phyloP scores from a whole-genome alignment of 2,888 invertebrate genomes.

The Perizoma affinitatum region DNA sequence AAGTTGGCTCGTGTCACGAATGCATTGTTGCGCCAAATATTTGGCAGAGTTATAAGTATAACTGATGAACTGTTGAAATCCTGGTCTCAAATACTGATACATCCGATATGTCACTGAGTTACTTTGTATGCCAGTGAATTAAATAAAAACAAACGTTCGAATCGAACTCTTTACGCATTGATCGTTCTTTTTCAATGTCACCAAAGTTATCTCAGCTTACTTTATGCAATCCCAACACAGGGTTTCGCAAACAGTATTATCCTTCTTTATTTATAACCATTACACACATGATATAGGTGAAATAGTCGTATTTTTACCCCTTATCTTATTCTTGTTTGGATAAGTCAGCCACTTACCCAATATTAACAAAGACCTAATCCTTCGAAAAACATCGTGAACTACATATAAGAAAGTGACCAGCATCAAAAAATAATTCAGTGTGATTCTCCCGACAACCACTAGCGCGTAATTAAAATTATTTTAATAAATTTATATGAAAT shows the following conservation, averaged over 20 bases:
- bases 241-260: conserved; percentile 58
- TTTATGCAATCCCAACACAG: conserved; percentile 39
- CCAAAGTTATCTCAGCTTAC: conserved; percentile 14
- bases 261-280: conserved; percentile 59
- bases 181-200: conserved; percentile 1
- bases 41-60: conserved; percentile 32
- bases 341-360: conserved; percentile 58
- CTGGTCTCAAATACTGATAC: conserved; percentile 41
- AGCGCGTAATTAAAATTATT: too few relatives aligned
- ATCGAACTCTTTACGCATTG: background rate
- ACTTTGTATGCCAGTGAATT: background rate
- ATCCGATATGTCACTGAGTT: conserved; percentile 2
- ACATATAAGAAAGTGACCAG: conserved; percentile 56
- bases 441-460: background rate
- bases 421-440: conserved; percentile 42
- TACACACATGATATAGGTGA: conserved; percentile 44
- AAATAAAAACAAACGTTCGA: background rate
- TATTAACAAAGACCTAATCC: conserved; percentile 62
- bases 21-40: conserved; percentile 16
- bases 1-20: conserved; percentile 18
- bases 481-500: too few relatives aligned
- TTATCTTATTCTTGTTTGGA: conserved; percentile 71
- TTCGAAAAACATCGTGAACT: conserved; percentile 55
- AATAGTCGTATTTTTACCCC: conserved; percentile 58
- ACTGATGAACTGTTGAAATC: conserved; percentile 46